Evolutionary conservation across 2,888 invertebrate genomes (phyloP), one percentile per base, ranked within the genome.

Genomic region (Colletes collaris): DNA sequence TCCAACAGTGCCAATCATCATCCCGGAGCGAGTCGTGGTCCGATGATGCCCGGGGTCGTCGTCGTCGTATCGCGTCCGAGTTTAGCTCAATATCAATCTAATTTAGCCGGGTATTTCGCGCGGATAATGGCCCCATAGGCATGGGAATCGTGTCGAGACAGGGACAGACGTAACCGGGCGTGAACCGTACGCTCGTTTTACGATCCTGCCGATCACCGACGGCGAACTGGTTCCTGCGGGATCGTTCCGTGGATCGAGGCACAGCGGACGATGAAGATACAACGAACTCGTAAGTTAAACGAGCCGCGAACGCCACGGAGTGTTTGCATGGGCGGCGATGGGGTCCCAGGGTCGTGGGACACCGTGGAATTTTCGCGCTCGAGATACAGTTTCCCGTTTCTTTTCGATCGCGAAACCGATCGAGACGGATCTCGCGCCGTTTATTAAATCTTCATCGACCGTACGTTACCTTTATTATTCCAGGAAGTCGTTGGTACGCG

Each of bases 111-210:
- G 60, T 56, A 68, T 68, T 81, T 75, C 69, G 83, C 79, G 53
- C 69, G 76, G 62, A 27, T 86, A 86, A 86, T 86, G 86, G 86
- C 81, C 78, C 79, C 27, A 2, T 52, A 3, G 65, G 58, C 83
- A 84, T 87, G 87, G 86, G 87, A 87, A 87, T 63, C 84, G 87
- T 86, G 85, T 79, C 86, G 84, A 53, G 84, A 79, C 79, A 77
- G 56, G 50, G 71, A 79, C 72, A 50, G 71, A 79, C 72, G 68
- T 62, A 76, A 63, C 63, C 68, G 71, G 77, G 70, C 79, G 65
- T 78, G 75, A 79, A 75, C 73, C 75, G 71, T 64, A 62, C 65
- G 73, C 69, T 73, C 74, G 72, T 71, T 82, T 82, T 76, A 76
- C 64, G 82, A 82, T 76, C 72, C 56, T 65, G 5, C 52, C 27